Conservation (phyloP, 2,797 vertebrate species). For the Cynodonichthys magdalenae region DNA sequence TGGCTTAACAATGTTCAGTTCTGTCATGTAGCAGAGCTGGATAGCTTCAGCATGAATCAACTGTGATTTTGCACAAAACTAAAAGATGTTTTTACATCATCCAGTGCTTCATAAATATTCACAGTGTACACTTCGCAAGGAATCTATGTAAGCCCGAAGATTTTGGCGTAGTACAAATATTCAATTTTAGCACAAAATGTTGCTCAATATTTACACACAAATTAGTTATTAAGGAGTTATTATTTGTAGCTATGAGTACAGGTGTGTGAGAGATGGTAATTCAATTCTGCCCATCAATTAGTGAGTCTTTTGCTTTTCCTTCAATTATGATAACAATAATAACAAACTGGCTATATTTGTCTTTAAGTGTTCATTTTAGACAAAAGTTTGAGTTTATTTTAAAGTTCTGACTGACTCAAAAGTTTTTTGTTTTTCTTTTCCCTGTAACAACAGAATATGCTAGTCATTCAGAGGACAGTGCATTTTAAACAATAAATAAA, state of each 20-base stretch:
- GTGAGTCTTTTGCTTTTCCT: background rate
- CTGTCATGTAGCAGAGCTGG: slow-evolving; percentile 9
- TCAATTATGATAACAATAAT: background rate
- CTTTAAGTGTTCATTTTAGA: too few species aligned
- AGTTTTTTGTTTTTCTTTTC: too few species aligned
- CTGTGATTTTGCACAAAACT: slow-evolving; percentile 24
- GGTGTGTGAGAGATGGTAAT: too few species aligned
- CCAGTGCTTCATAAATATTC: slow-evolving; percentile 33
- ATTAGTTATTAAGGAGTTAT: too few species aligned
- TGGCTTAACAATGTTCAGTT: slow-evolving; percentile 14
- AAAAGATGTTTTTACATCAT: slow-evolving; percentile 8
- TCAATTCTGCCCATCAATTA: background rate
- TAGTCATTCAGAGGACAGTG: too few species aligned
- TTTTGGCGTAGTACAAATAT: slow-evolving; percentile 15
- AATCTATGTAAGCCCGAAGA: slow-evolving; percentile 33
- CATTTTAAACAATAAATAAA: too few species aligned
- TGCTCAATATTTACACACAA: background rate
- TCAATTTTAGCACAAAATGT: background rate
- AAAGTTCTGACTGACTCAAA: too few species aligned
- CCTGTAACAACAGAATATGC: too few species aligned
- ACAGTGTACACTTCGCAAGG: slow-evolving; percentile 40
- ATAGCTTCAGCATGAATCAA: slow-evolving; percentile 5
- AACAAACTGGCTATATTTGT: background rate
- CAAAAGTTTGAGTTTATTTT: too few species aligned
- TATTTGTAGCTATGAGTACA: background rate